Conservation (phyloP, 2,888 invertebrate genomes). For the Monoplex corrugatus region DNA sequence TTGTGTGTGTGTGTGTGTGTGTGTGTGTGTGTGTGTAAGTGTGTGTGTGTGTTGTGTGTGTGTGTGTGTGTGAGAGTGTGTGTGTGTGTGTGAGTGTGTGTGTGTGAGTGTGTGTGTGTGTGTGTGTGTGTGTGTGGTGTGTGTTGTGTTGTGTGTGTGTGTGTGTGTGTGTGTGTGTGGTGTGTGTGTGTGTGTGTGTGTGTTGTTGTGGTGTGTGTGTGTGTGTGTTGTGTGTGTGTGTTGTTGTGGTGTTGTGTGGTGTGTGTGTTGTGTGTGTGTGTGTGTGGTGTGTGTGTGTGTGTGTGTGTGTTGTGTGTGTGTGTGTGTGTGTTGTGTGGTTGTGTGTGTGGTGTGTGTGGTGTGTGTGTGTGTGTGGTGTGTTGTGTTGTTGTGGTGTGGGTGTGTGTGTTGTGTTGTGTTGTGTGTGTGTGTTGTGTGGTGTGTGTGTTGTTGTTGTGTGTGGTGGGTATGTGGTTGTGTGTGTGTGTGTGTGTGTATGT, state of each 20-base stretch:
- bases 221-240: not conserved
- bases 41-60: not conserved
- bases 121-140: not conserved
- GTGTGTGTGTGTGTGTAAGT: not conserved
- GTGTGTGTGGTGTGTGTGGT: not conserved
- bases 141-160: not conserved
- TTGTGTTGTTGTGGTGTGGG: no score
- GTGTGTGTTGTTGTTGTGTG: not conserved
- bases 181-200: not conserved
- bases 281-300: not conserved
- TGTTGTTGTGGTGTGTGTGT: not conserved
- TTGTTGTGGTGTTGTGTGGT: no score
- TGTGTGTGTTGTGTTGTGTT: not conserved
- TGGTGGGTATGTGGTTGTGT: not conserved
- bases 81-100: not conserved
- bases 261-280: slow-evolving; percentile 17
- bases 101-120: not conserved
- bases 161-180: not conserved
- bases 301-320: not conserved
- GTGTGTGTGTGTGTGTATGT: not conserved
- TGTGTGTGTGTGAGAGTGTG: not conserved
- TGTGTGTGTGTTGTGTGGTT: not conserved
- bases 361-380: not conserved
- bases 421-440: not conserved
- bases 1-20: slow-evolving; percentile 14